These are phyloP conservation scores for Metopolophium dirhodum DNA, from an alignment of 1,140 invertebrate genomes.

Conservation along the genomic window DNA sequence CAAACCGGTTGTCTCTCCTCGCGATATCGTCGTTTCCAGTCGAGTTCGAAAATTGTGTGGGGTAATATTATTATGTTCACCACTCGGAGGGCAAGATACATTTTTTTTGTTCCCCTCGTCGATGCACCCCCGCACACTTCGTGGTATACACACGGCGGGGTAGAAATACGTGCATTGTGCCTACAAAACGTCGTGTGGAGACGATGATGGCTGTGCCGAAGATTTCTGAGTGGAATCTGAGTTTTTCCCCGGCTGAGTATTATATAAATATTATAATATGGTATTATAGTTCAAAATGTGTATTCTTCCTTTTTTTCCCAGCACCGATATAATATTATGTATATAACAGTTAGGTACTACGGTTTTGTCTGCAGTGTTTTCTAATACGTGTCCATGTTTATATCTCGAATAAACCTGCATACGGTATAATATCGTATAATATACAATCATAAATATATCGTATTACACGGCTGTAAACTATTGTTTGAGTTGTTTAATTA, in stretches of 20 bases:
- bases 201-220: neutral
- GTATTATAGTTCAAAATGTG: neutral
- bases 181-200: neutral
- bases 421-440: neutral
- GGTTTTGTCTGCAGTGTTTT: neutral
- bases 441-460: neutral
- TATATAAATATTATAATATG: too few species aligned
- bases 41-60: neutral
- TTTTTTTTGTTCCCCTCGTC: neutral
- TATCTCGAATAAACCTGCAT: neutral
- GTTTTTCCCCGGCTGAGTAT: neutral
- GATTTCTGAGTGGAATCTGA: neutral
- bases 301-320: neutral
- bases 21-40: neutral
- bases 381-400: neutral
- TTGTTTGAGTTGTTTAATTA: neutral
- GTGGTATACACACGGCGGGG: neutral
- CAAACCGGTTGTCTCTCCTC: neutral
- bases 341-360: neutral
- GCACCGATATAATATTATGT: neutral
- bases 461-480: neutral
- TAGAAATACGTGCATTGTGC: neutral
- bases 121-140: neutral
- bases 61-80: neutral
- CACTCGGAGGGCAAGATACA: neutral